phyloP scores from a whole-genome alignment of 2,113 vertebrate species.

The Otus sunia region DNA sequence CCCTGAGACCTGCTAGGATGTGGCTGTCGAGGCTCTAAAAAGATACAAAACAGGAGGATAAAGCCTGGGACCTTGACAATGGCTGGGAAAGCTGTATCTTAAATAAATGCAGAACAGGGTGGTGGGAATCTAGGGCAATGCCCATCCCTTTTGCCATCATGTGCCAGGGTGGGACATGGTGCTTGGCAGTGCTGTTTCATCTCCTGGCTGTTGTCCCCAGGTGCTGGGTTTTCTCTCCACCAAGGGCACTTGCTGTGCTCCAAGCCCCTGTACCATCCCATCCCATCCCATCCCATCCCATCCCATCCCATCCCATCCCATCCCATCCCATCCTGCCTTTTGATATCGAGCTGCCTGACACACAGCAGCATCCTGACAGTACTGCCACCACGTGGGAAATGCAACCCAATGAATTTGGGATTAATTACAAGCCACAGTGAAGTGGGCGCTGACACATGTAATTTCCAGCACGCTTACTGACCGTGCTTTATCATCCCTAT shows the following conservation, averaged over 20 bases:
- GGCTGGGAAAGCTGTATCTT: background rate
- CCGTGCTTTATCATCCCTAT: background rate
- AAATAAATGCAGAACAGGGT: fast-evolving
- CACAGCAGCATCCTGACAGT: background rate
- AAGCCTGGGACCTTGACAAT: background rate
- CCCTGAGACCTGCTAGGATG: background rate
- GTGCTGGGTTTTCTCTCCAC: background rate
- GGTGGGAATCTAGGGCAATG: background rate
- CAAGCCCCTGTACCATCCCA: background rate
- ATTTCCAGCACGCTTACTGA: background rate
- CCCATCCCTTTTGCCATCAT: fast-evolving
- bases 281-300: background rate
- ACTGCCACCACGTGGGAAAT: background rate
- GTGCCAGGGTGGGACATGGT: fast-evolving
- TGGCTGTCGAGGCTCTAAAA: background rate
- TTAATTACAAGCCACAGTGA: fast-evolving
- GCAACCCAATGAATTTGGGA: background rate
- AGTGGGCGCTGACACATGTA: background rate
- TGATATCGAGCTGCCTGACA: background rate
- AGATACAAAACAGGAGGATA: background rate
- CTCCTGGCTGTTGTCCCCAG: background rate
- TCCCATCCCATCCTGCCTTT: background rate
- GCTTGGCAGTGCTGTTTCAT: background rate
- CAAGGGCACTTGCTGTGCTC: background rate
- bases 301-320: background rate